Evolutionary conservation across 1,140 invertebrate species (phyloP).

Genomic region (Drosophila arawakana): DNA sequence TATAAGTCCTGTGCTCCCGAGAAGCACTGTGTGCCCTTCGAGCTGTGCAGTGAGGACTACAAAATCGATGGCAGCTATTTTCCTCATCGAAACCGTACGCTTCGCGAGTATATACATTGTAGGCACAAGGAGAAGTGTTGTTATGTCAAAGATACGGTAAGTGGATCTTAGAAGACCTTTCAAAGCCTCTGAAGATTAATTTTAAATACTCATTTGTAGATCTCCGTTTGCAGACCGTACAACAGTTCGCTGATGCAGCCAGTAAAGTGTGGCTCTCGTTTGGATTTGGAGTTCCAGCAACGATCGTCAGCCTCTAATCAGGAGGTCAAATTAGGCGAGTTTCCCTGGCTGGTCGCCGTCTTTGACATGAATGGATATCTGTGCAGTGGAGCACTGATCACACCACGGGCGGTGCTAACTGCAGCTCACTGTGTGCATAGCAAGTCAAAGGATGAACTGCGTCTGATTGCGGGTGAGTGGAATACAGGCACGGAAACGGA

Average conservation of each 20-base stretch:
- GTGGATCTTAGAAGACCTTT: too few species aligned
- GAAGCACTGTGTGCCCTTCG: constrained; percentile 58
- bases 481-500: constrained; percentile 63
- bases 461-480: constrained; percentile 61
- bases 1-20: constrained; percentile 46
- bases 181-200: not conserved
- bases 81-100: constrained; percentile 53
- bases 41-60: constrained; percentile 57
- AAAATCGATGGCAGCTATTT: constrained; percentile 56
- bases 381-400: constrained; percentile 60
- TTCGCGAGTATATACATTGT: constrained; percentile 45
- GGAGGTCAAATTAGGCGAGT: constrained; percentile 61
- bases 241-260: not conserved
- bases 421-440: constrained; percentile 54
- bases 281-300: constrained; percentile 55
- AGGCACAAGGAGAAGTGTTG: constrained; percentile 73
- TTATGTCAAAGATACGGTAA: constrained; percentile 41
- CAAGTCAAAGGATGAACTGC: constrained; percentile 12
- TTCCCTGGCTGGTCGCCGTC: constrained; percentile 65
- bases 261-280: constrained; percentile 44
- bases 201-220: constrained; percentile 9
- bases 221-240: not conserved
- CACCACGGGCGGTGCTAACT: constrained; percentile 49
- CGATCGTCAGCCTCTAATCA: constrained; percentile 54
- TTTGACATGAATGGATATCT: constrained; percentile 36